phyloP scores from a whole-genome alignment of 1,140 invertebrate species.

The Formica selysi region DNA sequence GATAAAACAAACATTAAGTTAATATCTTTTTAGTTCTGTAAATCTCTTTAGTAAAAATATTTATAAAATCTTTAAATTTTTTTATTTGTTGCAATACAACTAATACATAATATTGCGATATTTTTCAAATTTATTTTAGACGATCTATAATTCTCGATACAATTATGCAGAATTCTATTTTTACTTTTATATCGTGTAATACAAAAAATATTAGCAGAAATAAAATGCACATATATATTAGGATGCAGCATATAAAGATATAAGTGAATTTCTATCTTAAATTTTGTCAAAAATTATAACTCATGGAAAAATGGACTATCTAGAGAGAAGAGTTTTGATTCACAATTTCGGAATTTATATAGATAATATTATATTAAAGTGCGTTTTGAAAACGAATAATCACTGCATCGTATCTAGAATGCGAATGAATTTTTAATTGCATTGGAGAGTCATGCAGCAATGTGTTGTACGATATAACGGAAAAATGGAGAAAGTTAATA shows the following conservation, averaged over 20 bases:
- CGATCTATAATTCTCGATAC: too few relatives aligned
- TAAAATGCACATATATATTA: too few relatives aligned
- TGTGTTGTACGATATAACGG: not conserved
- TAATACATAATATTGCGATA: not conserved
- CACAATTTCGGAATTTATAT: not conserved
- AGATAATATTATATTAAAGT: not conserved
- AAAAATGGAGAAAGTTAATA: slow-evolving; percentile 16
- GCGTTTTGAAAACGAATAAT: slow-evolving; percentile 9
- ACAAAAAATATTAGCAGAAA: too few relatives aligned
- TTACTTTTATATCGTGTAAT: too few relatives aligned
- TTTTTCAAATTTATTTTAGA: too few relatives aligned
- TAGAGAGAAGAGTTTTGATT: not conserved
- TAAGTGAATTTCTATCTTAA: too few relatives aligned
- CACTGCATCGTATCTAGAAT: not conserved
- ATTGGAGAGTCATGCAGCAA: not conserved
- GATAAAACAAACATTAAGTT: not conserved
- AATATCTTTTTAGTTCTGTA: not conserved
- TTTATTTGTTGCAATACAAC: not conserved
- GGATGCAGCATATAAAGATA: too few relatives aligned
- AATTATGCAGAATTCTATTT: too few relatives aligned
- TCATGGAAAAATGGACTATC: too few relatives aligned
- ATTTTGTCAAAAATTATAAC: not conserved
- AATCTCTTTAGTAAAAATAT: not conserved
- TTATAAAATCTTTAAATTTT: not conserved
- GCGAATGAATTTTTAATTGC: slow-evolving; percentile 41